Conservation (phyloP, 2,888 invertebrate species). For the Phalera bucephala region DNA sequence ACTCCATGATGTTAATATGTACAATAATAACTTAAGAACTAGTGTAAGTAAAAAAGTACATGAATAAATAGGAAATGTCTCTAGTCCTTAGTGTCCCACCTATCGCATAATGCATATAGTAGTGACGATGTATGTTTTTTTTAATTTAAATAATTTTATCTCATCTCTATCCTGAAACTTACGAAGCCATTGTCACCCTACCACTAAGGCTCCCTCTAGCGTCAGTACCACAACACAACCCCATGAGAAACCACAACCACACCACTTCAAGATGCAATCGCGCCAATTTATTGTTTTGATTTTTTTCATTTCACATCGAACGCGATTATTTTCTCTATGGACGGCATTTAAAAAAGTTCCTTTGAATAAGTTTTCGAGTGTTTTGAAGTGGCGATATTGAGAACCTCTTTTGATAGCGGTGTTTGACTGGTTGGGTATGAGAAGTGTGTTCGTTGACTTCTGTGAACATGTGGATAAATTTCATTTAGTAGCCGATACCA, state of each 20-base stretch:
- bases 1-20: no score
- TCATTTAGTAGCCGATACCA: neutral
- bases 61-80: no score
- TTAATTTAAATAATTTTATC: no score
- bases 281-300: conserved; percentile 76
- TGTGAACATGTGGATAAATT: conserved; percentile 39
- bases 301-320: conserved; percentile 47
- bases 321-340: conserved; percentile 65
- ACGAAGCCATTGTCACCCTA: conserved; percentile 40
- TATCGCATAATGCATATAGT: no score
- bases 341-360: conserved; percentile 55
- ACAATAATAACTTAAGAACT: no score
- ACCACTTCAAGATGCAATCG: conserved; percentile 78
- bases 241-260: conserved; percentile 77
- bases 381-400: conserved; percentile 68
- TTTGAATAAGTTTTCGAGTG: conserved; percentile 59
- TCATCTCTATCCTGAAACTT: no score
- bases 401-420: conserved; percentile 54
- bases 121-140: no score
- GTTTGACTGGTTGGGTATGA: conserved; percentile 53
- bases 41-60: no score
- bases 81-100: no score
- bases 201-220: conserved; percentile 68
- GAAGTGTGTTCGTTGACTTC: conserved; percentile 39
- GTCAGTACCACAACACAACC: conserved; percentile 76